These are phyloP conservation scores for Macrotus californicus DNA, from an alignment of 2,113 vertebrate genomes.

Conservation along the genomic window DNA sequence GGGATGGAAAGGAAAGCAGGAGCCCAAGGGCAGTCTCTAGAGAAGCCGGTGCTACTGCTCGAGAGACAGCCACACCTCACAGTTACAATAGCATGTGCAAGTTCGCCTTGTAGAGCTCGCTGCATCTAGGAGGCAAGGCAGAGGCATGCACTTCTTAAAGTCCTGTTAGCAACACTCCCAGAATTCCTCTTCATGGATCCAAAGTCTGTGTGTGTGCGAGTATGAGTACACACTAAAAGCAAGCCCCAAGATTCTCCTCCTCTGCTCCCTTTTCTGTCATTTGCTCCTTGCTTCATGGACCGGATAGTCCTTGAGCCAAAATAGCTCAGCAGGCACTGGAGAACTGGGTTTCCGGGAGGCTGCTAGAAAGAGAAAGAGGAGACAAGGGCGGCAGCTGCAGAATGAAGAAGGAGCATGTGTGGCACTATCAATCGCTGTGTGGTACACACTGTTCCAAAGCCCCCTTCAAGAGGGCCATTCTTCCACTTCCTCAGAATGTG, in stretches of 20 bases:
- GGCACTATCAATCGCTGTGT: conserved; percentile 90
- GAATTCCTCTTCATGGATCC: neutral
- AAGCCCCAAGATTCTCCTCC: neutral
- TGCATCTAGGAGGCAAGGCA: accelerated
- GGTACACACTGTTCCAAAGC: conserved; percentile 91
- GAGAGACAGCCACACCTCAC: neutral
- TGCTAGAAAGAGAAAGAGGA: neutral
- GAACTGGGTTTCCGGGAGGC: conserved; percentile 53
- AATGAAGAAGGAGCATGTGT: conserved; percentile 98
- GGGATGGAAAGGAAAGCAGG: neutral
- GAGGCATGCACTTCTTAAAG: neutral
- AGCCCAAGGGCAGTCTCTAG: neutral
- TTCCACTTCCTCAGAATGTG: neutral
- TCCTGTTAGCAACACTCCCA: neutral
- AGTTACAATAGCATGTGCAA: neutral
- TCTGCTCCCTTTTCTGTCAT: neutral
- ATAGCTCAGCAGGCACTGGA: neutral
- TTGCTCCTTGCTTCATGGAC: neutral
- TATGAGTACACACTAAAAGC: neutral
- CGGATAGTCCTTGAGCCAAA: conserved; percentile 36
- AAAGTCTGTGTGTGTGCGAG: neutral
- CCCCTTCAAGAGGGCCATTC: conserved; percentile 87
- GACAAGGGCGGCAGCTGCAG: conserved; percentile 9
- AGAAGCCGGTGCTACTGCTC: neutral
- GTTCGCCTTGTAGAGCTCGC: neutral